phyloP scores from a whole-genome alignment of 2,797 vertebrate genomes.

The Rhynchonycteris naso region DNA sequence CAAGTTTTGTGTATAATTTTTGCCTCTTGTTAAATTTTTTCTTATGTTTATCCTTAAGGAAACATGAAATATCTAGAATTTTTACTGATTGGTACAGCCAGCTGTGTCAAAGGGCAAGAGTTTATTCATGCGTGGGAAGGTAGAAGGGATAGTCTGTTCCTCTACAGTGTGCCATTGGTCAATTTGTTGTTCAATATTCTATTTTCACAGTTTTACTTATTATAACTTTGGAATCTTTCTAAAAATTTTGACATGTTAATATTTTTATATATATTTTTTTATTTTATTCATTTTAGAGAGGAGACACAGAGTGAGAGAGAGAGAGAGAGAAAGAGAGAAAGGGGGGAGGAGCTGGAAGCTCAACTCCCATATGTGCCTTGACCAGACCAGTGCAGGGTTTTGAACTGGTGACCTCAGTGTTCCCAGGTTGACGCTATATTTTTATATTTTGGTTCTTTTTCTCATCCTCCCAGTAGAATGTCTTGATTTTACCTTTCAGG shows the following conservation, averaged over 20 bases:
- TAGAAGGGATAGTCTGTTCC: background rate
- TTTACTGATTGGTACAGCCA: background rate
- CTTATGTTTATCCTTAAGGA: background rate
- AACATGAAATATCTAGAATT: background rate
- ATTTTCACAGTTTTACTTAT: background rate
- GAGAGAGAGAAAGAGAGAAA: too few relatives aligned
- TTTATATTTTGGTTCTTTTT: background rate
- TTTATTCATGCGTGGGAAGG: background rate
- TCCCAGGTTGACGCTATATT: too few relatives aligned
- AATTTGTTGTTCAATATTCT: background rate
- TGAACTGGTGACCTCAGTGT: too few relatives aligned
- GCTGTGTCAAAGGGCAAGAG: background rate
- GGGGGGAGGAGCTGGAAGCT: too few relatives aligned
- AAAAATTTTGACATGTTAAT: background rate
- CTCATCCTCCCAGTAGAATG: background rate
- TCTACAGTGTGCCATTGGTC: background rate
- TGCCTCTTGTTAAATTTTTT: background rate
- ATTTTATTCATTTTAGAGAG: too few relatives aligned
- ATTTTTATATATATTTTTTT: too few relatives aligned
- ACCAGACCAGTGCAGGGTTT: too few relatives aligned
- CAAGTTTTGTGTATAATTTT: background rate
- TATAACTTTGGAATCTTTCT: background rate
- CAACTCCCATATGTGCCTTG: too few relatives aligned
- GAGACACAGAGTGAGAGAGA: too few relatives aligned
- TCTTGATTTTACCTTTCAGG: slow-evolving; percentile 34